Conservation (phyloP, 2,888 invertebrate species). For the Drosophila eohydei region DNA sequence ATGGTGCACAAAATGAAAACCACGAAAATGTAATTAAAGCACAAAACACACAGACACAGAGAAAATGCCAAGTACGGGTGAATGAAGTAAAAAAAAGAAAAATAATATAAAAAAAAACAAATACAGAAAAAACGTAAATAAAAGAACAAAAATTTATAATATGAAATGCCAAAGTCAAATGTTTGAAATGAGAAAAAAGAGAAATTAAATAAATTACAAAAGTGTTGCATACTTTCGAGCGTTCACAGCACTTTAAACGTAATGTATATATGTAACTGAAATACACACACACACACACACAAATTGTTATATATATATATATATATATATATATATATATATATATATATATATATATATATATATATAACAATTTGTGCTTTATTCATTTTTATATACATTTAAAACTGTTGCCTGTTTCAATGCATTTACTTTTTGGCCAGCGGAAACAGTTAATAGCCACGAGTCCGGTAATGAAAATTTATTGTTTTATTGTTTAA, state of each 20-base stretch:
- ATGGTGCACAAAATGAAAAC: constrained; percentile 71
- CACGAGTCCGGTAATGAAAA: constrained; percentile 78
- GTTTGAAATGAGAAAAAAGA: constrained; percentile 29
- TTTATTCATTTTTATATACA: constrained; percentile 38
- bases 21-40: constrained; percentile 81
- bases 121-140: constrained; percentile 9
- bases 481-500: constrained; percentile 81
- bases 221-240: constrained; percentile 51
- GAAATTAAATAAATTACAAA: constrained; percentile 31
- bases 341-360: not conserved
- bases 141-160: constrained; percentile 48
- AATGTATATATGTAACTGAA: not conserved
- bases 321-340: constrained; percentile 11
- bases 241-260: constrained; percentile 55
- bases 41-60: constrained; percentile 49
- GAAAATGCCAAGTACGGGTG: constrained; percentile 7
- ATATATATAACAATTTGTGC: constrained; percentile 49
- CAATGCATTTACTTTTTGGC: constrained; percentile 60
- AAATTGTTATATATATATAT: constrained; percentile 41
- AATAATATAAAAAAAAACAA: not conserved
- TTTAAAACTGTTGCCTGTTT: constrained; percentile 35
- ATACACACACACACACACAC: constrained; percentile 21
- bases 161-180: constrained; percentile 71
- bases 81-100: not conserved
- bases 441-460: constrained; percentile 74